Evolutionary conservation across 2,113 vertebrate species (phyloP).

Genomic region (Nyctereutes procyonoides): DNA sequence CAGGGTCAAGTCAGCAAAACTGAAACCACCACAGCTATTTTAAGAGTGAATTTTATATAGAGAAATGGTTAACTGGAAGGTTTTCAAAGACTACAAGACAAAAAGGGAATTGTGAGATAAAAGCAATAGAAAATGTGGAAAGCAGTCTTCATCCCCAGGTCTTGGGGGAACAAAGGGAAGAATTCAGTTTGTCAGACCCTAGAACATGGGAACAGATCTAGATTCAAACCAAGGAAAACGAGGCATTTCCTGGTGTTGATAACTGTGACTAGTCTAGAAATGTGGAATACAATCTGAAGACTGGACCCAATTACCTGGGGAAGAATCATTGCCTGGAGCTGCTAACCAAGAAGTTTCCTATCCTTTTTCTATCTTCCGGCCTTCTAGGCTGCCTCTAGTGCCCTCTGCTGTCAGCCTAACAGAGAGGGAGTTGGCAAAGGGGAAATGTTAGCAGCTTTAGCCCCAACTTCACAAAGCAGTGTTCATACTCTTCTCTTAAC

Average conservation of each 20-base stretch:
- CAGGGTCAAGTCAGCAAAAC: not conserved
- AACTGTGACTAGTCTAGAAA: not conserved
- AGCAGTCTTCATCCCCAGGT: accelerated
- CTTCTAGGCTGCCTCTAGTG: not conserved
- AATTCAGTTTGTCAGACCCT: not conserved
- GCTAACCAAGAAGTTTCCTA: accelerated
- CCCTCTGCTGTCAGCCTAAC: not conserved
- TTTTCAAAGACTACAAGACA: not conserved
- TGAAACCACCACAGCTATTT: not conserved
- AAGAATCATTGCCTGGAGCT: not conserved
- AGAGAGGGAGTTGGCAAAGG: not conserved
- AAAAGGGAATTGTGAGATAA: not conserved
- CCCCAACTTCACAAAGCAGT: not conserved
- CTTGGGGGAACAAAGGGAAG: not conserved
- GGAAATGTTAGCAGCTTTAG: not conserved
- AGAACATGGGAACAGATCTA: not conserved
- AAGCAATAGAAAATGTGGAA: not conserved
- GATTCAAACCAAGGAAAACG: not conserved
- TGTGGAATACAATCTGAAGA: not conserved
- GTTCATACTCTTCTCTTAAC: not conserved
- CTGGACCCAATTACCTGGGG: not conserved
- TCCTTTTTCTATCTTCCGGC: not conserved
- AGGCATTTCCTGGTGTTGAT: not conserved
- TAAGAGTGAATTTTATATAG: not conserved
- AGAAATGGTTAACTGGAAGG: not conserved